Percentiles rank a stretch among this genome's conserved stretches.
Evolutionary conservation across 1,140 invertebrate genomes (phyloP).

Genomic region (Brachionus plicatilis): DNA sequence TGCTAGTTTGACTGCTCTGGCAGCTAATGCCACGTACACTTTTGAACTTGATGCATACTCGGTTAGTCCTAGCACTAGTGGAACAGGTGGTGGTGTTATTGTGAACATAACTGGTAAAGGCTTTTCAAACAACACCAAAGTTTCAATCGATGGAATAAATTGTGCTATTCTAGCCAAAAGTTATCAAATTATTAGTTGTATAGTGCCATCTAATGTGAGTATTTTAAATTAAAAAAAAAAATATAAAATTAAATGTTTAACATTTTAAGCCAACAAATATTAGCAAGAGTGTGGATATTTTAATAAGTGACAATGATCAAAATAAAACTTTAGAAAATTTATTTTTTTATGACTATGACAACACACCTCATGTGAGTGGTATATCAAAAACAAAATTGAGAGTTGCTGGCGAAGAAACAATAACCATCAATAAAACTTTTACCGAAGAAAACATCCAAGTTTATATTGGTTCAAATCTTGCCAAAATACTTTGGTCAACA

Average conservation of each 20-base stretch:
- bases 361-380: neutral
- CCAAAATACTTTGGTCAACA: slow-evolving; percentile 34
- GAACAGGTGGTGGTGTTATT: slow-evolving; percentile 41
- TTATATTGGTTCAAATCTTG: slow-evolving; percentile 41
- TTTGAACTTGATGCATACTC: neutral
- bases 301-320: slow-evolving; percentile 26
- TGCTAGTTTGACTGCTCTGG: neutral
- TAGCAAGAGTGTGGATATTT: slow-evolving; percentile 10
- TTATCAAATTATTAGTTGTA: slow-evolving; percentile 42
- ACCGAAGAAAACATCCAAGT: neutral
- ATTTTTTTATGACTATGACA: slow-evolving; percentile 41
- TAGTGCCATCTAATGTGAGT: slow-evolving; percentile 40
- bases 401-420: slow-evolving; percentile 39
- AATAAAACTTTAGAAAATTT: slow-evolving; percentile 38
- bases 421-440: slow-evolving; percentile 45
- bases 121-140: slow-evolving; percentile 42
- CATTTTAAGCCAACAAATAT: slow-evolving; percentile 22
- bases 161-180: neutral
- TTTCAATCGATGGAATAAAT: neutral
- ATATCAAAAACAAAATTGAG: neutral
- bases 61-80: neutral
- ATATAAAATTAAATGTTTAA: neutral
- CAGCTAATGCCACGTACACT: neutral
- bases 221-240: neutral
- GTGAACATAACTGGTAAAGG: slow-evolving; percentile 45